Percentiles rank a stretch among this genome's conserved stretches.
phyloP scores from a whole-genome alignment of 2,797 vertebrate genomes.

The Dipus sagitta region DNA sequence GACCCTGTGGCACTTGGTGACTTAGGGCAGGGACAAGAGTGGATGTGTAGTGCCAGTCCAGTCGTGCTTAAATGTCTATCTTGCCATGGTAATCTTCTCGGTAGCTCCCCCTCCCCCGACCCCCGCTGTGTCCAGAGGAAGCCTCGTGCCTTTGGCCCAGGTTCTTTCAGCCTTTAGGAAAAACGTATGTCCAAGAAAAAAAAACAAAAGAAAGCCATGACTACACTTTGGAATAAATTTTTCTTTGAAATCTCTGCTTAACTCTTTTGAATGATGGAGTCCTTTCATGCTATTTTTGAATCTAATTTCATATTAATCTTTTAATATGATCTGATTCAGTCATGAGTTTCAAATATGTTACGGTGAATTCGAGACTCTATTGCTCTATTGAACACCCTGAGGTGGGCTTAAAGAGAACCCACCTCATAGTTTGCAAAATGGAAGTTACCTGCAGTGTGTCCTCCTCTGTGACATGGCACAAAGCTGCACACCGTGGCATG shows the following conservation, averaged over 20 bases:
- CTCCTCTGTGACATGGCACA: fast-evolving
- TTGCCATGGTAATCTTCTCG: fast-evolving
- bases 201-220: neutral
- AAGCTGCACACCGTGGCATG: fast-evolving
- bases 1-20: neutral
- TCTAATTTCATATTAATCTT: constrained; percentile 71
- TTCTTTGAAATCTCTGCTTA: neutral
- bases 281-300: constrained; percentile 69
- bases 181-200: neutral
- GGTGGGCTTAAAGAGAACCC: neutral
- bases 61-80: fast-evolving
- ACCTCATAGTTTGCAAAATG: fast-evolving
- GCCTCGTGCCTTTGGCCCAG: fast-evolving
- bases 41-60: neutral
- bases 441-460: fast-evolving
- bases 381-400: neutral
- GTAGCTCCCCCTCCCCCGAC: no score
- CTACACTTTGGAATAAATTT: neutral
- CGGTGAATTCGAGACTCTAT: neutral
- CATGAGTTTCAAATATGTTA: constrained; percentile 45
- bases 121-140: fast-evolving
- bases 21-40: no score
- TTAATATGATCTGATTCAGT: constrained; percentile 46
- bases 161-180: neutral
- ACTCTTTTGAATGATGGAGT: neutral